Evolutionary conservation across 1,140 invertebrate genomes (phyloP).

Genomic region (Trypoxylus dichotomus): DNA sequence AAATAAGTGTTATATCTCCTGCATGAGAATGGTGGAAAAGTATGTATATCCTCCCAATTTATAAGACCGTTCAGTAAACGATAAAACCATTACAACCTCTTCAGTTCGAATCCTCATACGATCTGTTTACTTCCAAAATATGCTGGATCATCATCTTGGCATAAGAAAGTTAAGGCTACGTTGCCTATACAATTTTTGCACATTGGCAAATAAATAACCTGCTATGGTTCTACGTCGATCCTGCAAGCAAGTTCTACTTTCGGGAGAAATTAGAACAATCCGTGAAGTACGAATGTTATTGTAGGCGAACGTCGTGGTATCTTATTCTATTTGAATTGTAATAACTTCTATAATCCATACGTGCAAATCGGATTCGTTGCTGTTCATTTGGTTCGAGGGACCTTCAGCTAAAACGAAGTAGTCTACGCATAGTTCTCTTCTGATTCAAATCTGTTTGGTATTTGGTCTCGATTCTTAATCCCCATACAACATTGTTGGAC

Average conservation of each 20-base stretch:
- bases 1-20: background rate
- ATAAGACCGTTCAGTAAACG: background rate
- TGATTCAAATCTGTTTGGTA: constrained; percentile 34
- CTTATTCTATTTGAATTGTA: constrained; percentile 37
- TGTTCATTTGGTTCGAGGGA: constrained; percentile 27
- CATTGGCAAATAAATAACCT: constrained; percentile 34
- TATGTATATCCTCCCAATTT: background rate
- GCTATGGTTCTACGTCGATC: constrained; percentile 24
- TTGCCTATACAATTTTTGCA: constrained; percentile 31
- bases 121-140: constrained; percentile 41
- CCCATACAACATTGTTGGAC: constrained; percentile 40
- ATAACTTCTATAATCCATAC: constrained; percentile 37
- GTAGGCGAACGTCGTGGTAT: constrained; percentile 35
- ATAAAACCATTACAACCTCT: background rate
- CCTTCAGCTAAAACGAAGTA: constrained; percentile 34
- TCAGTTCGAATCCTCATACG: constrained; percentile 23
- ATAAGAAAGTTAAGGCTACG: constrained; percentile 35
- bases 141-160: constrained; percentile 37
- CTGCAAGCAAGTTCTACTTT: constrained; percentile 33
- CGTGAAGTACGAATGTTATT: constrained; percentile 33
- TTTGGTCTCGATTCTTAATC: constrained; percentile 32
- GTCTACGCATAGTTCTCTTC: constrained; percentile 27
- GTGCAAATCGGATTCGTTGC: constrained; percentile 37
- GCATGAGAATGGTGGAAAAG: background rate
- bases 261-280: constrained; percentile 36